Evolutionary conservation across 2,797 vertebrate genomes (phyloP).

Genomic region (Alosa sapidissima): DNA sequence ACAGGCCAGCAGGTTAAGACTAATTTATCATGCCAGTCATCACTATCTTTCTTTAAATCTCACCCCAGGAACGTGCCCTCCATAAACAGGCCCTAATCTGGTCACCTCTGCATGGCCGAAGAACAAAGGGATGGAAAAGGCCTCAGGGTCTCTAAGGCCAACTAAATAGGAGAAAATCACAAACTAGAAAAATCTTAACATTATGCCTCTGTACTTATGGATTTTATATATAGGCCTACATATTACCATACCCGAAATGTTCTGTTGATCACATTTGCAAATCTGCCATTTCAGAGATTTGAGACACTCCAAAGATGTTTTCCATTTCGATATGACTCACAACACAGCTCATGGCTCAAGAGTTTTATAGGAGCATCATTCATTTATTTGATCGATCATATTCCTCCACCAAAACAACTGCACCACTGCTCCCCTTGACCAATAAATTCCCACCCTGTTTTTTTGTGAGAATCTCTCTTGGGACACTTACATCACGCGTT

Average conservation of each 20-base stretch:
- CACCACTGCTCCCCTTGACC: slow-evolving; percentile 15
- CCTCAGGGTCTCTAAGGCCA: background rate
- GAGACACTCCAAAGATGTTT: background rate
- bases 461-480: background rate
- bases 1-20: slow-evolving; percentile 9
- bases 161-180: too few species aligned
- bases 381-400: slow-evolving; percentile 22
- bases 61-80: slow-evolving; percentile 31
- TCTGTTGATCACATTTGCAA: background rate
- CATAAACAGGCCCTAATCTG: slow-evolving; percentile 29
- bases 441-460: slow-evolving; percentile 41
- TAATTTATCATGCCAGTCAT: slow-evolving; percentile 21
- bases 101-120: slow-evolving; percentile 9
- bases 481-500: slow-evolving; percentile 84
- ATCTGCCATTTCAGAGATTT: background rate
- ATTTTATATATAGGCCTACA: background rate
- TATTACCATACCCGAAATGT: background rate
- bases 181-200: background rate
- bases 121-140: background rate
- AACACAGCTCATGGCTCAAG: slow-evolving; percentile 4
- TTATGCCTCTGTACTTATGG: background rate
- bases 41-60: slow-evolving; percentile 41
- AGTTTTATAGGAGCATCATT: background rate
- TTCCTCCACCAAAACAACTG: background rate
- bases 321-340: background rate